These are phyloP conservation scores for Clinocottus analis DNA, from an alignment of 2,113 vertebrate species.

Conservation along the genomic window DNA sequence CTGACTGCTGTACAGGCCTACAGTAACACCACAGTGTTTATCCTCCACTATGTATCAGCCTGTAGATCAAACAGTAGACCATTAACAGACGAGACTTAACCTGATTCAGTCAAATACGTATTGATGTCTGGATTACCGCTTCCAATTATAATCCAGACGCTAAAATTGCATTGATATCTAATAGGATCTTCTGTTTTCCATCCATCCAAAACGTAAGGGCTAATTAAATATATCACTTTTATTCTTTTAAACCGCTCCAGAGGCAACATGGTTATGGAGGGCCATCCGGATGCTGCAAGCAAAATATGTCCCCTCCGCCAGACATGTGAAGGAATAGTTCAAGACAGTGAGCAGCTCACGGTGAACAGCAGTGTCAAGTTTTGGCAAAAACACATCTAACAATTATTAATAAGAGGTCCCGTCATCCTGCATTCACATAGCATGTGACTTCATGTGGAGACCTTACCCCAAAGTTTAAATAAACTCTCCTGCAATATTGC, in stretches of 20 bases:
- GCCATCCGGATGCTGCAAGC: background rate
- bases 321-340: background rate
- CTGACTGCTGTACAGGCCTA: background rate
- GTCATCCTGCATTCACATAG: background rate
- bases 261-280: background rate
- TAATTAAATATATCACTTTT: background rate
- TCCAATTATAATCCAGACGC: too few relatives aligned
- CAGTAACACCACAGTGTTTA: background rate
- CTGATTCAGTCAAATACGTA: background rate
- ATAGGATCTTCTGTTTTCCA: too few relatives aligned
- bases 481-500: background rate
- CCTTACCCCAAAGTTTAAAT: background rate
- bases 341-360: background rate
- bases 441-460: background rate
- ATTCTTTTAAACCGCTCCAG: background rate
- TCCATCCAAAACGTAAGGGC: too few relatives aligned
- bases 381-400: background rate
- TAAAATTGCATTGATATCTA: too few relatives aligned
- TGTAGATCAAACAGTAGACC: background rate
- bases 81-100: background rate
- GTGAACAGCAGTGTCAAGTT: conserved; percentile 1
- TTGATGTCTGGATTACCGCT: too few relatives aligned
- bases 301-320: background rate
- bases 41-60: background rate
- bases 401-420: background rate